phyloP scores from a whole-genome alignment of 1,140 invertebrate genomes.

The Drosophila tropicalis region DNA sequence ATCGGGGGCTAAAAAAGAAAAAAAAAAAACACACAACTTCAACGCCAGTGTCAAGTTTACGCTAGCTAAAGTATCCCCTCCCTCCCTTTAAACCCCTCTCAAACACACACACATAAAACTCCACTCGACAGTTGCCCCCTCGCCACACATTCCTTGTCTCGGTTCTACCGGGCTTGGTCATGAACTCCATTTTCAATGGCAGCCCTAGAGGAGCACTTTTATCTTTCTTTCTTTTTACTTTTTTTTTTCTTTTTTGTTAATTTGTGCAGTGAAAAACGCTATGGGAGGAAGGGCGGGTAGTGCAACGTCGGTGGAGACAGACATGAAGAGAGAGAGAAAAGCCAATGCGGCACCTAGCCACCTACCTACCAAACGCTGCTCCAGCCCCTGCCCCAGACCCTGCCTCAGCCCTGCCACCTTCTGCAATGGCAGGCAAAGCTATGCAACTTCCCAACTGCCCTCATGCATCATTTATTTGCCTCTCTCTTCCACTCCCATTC shows the following conservation, averaged over 20 bases:
- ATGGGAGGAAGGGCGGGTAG: slow-evolving; percentile 17
- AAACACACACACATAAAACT: background rate
- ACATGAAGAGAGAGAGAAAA: slow-evolving; percentile 2
- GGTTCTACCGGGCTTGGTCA: slow-evolving; percentile 45
- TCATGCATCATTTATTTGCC: slow-evolving; percentile 16
- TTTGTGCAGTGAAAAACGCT: slow-evolving; percentile 57
- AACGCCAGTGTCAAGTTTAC: slow-evolving; percentile 81
- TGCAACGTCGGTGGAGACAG: background rate
- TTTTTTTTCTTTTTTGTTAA: slow-evolving; percentile 17
- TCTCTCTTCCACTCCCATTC: background rate
- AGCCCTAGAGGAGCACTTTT: slow-evolving; percentile 71
- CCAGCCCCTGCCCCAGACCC: background rate
- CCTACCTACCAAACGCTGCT: slow-evolving; percentile 18
- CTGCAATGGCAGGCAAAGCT: slow-evolving; percentile 1
- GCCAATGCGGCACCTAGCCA: slow-evolving; percentile 57
- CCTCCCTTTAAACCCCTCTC: background rate
- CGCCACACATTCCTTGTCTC: background rate
- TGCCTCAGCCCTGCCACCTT: background rate
- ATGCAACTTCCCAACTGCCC: slow-evolving; percentile 31
- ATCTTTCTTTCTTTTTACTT: slow-evolving; percentile 43
- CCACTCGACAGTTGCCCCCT: background rate
- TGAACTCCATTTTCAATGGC: slow-evolving; percentile 82
- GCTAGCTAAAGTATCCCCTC: slow-evolving; percentile 39
- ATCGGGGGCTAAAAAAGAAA: slow-evolving; percentile 18
- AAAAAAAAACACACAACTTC: slow-evolving; percentile 23